Evolutionary conservation across 2,797 vertebrate species (phyloP).

Genomic region (Myotis planiceps): DNA sequence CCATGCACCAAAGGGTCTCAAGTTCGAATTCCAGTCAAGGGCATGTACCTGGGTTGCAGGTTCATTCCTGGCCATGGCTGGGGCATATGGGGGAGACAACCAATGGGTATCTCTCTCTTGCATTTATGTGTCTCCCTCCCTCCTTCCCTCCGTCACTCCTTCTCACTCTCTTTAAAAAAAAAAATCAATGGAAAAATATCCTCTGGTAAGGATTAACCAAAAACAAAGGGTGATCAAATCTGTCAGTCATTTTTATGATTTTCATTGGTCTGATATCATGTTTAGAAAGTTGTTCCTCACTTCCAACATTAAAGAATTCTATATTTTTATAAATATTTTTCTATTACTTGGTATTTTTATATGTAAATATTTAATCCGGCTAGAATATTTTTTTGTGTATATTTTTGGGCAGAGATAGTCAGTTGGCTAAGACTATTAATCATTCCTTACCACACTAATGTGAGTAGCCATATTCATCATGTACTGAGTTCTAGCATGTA

Average conservation of each 20-base stretch:
- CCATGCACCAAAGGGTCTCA: not conserved
- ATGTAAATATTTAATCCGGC: conserved; percentile 8
- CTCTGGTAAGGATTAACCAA: not conserved
- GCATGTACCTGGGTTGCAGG: not conserved
- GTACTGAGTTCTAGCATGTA: not conserved
- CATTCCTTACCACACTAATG: not conserved
- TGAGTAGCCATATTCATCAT: not conserved
- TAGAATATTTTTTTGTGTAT: conserved; percentile 26
- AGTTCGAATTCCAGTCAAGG: not conserved
- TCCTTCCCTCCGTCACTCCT: not conserved
- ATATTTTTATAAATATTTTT: conserved; percentile 15
- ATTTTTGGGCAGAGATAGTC: not conserved
- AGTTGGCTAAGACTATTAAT: not conserved
- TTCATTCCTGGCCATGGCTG: not conserved
- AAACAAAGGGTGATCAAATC: not conserved
- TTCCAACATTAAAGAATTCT: conserved; percentile 18
- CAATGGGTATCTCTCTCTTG: not conserved
- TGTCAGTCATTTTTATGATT: not conserved
- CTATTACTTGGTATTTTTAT: not conserved
- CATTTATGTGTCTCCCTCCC: not conserved
- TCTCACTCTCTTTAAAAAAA: not conserved
- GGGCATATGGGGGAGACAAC: not conserved
- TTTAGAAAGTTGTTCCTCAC: conserved; percentile 11
- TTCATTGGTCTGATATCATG: not conserved
- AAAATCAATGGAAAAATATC: not conserved